Evolutionary conservation across 2,797 vertebrate species (phyloP), one percentile per base, ranked within the genome.

Genomic region (Remorina albescens): DNA sequence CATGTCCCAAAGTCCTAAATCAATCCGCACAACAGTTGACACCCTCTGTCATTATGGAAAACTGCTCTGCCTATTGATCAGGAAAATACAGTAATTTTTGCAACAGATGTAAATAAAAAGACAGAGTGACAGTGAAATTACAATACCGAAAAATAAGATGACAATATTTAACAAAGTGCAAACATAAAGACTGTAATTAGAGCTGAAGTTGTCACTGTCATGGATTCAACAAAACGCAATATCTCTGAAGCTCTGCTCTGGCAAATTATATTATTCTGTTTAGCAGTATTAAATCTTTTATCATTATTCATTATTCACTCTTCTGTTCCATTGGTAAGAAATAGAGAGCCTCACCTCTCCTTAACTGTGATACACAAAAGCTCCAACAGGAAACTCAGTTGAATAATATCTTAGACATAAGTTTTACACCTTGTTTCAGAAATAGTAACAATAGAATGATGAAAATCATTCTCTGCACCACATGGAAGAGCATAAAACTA

Each of bases 131-230:
- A 30, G 36, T 57, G 15, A 34, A 75, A 74, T 67, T 28, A 56
- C 44, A 71, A 75, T 32, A 28, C 46, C 4, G 46, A 23, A 30
- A 39, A 56, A 57, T 15, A 68, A 6, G 28, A 32, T 69, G 37
- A 37, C 53, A 63, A n/a, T 62, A 58, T 26, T 39, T 12, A 59
- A 57, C 23, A 39, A 64, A 56, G 26, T 65, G n/a, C 18, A 60
- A 39, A 53, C 25, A 42, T 39, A 19, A 26, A 76, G 28, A n/a
- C 51, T 70, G 23, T 55, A 63, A 62, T 67, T 67, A 67, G 39
- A 70, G 18, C 47, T 58, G 28, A 19, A 39, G 25, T 41, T 47
- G n/a, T 41, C 3, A 32, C 6, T 32, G 25, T 47, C 55, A 58
- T 25, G 4, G 2, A 39, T 44, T 74, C 16, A 41, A 39, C 16